Base-by-base conservation (phyloP, 2,888 invertebrate genomes). In the Melinaea menophilus region DNA sequence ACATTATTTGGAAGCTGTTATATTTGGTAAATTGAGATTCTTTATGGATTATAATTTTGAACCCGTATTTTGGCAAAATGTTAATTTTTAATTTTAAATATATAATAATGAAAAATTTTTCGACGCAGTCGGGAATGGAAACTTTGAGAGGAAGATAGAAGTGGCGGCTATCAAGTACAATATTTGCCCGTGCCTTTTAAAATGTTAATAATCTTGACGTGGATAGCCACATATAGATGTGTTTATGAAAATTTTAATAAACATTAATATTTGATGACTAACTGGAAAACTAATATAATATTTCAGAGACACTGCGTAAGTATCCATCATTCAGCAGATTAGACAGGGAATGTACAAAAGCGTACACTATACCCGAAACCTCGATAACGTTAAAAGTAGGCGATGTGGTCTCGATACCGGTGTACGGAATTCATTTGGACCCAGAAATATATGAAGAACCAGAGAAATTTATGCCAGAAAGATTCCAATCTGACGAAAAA, bases 231-330 rank as follows among this genome's bases (percentile, higher is more conserved):
- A 22, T 22, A 22, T 22, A 22, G 22, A 22, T 22, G 22, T 22
- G 22, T 22, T 22, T 22, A 22, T 22, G 22, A 22, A 22, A 22
- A 22, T 22, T 86, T 0, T 92, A 92, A 2, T 46, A 13, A 91
- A 58, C 58, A 22, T 22, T 22, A 87, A 82, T 13, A 82, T 22
- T 22, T 22, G 22, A 22, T 22, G 41, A 9, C 7, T 9, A 41
- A 41, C 9, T 11, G 11, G 22, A 22, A 22, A 22, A 22, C 11
- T 51, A 31, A 51, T 69, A 85, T 86, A 58, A 91, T 47, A 35
- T 87, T 82, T 22, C 82, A 91, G 94, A 94, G 85, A 91, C 92
- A 0, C 78, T 93, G 51, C 86, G 94, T 31, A 78, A 92, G 71
- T 92, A 92, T 75, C 93, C 93, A 0, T 92, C 93, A 0, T 84